phyloP scores from a whole-genome alignment of 1,140 invertebrate species.

The Caenorhabditis brenneri region DNA sequence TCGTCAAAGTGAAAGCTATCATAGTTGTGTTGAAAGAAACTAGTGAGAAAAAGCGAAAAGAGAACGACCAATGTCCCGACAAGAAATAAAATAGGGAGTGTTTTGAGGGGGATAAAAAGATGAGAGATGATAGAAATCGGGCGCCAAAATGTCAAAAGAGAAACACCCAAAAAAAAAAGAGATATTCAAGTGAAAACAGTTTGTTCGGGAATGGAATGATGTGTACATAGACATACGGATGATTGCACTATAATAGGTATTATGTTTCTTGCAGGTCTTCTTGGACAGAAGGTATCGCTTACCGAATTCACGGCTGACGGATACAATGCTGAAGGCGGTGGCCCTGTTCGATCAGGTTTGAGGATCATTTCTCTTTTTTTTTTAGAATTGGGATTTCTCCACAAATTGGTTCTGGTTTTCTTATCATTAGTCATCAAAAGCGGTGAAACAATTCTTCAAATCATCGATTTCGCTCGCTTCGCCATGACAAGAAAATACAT shows the following conservation, averaged over 20 bases:
- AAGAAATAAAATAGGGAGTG: neutral
- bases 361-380: neutral
- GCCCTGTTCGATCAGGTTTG: constrained; percentile 66
- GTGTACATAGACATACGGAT: neutral
- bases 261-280: constrained; percentile 43
- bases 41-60: neutral
- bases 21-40: constrained; percentile 28
- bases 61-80: neutral
- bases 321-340: constrained; percentile 69
- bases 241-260: constrained; percentile 26
- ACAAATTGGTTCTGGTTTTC: neutral
- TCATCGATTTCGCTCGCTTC: neutral
- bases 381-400: neutral
- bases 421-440: constrained; percentile 3
- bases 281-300: constrained; percentile 48
- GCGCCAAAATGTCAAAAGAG: neutral
- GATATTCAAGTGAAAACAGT: constrained; percentile 26
- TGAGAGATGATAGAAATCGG: neutral
- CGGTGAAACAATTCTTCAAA: constrained; percentile 21
- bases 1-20: constrained; percentile 36
- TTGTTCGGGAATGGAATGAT: neutral
- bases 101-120: neutral
- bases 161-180: no score
- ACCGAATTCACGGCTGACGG: constrained; percentile 68
- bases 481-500: neutral